phyloP scores from a whole-genome alignment of 92 coral and sea anemone species.

The Umimayanthus chanpuru region DNA sequence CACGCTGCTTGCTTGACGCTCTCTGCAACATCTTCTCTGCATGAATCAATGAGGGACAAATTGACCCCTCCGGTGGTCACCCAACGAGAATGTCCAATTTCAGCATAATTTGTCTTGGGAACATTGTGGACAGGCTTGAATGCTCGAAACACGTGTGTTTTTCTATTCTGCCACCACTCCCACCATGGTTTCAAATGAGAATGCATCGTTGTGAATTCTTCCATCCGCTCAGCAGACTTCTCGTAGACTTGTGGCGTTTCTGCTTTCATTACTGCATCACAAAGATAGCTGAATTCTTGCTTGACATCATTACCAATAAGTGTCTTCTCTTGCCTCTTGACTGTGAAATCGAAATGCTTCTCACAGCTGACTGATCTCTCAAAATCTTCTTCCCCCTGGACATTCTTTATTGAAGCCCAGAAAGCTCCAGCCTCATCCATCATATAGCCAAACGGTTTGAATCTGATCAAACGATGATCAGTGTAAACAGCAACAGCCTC shows the following conservation, averaged over 20 bases:
- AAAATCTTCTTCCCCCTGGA: constrained; percentile 51
- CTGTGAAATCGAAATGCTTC: constrained; percentile 46
- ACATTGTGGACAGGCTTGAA: constrained; percentile 50
- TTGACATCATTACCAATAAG: constrained; percentile 15
- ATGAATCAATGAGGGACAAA: constrained; percentile 42
- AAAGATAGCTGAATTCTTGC: constrained; percentile 45
- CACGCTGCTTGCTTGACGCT: constrained; percentile 46
- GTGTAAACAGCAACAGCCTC: constrained; percentile 49
- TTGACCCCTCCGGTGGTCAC: constrained; percentile 42
- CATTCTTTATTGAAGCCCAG: constrained; percentile 51
- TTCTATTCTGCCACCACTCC: constrained; percentile 61
- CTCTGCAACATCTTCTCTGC: constrained; percentile 54
- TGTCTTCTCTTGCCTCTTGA: constrained; percentile 31
- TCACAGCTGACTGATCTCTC: constrained; percentile 60
- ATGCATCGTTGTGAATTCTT: constrained; percentile 25
- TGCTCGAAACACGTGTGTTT: constrained; percentile 46
- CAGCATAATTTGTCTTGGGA: constrained; percentile 46
- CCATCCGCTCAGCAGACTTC: constrained; percentile 58
- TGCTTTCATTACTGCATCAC: constrained; percentile 44
- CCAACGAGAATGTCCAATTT: constrained; percentile 57
- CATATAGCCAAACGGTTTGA: constrained; percentile 57
- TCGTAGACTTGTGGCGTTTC: constrained; percentile 51
- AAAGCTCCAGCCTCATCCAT: constrained; percentile 66
- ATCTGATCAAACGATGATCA: constrained; percentile 22
- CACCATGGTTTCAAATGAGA: constrained; percentile 56